These are phyloP conservation scores for Nothobranchius furzeri DNA, from an alignment of 2,113 vertebrate genomes.

Conservation along the genomic window DNA sequence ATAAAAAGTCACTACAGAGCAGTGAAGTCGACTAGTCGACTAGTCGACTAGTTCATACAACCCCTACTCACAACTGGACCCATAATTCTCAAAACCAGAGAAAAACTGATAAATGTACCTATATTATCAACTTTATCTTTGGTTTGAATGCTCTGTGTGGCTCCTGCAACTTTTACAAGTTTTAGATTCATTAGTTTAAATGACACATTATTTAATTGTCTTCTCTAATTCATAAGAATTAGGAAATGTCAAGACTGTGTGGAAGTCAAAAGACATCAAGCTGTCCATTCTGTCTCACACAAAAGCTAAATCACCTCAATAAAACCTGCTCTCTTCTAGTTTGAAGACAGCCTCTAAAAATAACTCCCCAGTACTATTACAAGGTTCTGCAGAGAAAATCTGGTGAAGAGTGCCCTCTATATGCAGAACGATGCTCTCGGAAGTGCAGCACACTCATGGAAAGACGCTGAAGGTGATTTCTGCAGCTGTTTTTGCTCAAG, in stretches of 20 bases:
- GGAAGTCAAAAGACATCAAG: slow-evolving; percentile 23
- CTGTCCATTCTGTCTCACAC: slow-evolving; percentile 32
- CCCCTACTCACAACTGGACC: too few relatives aligned
- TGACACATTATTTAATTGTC: slow-evolving; percentile 12
- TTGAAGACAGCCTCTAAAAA: slow-evolving; percentile 64
- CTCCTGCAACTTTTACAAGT: slow-evolving; percentile 5
- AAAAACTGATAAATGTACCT: too few relatives aligned
- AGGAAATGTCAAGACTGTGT: slow-evolving; percentile 2
- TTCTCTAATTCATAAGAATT: neutral
- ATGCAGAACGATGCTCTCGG: slow-evolving; percentile 30
- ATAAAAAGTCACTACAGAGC: too few relatives aligned
- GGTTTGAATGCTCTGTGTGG: too few relatives aligned
- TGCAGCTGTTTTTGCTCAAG: neutral
- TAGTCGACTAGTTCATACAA: too few relatives aligned
- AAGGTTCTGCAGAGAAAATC: slow-evolving; percentile 37
- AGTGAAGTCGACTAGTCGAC: too few relatives aligned
- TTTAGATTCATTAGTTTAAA: neutral
- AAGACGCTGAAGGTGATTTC: slow-evolving; percentile 4
- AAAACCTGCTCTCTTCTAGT: slow-evolving; percentile 40
- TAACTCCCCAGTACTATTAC: slow-evolving; percentile 31
- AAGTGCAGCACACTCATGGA: slow-evolving; percentile 12
- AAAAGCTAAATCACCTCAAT: slow-evolving; percentile 32
- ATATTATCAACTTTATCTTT: too few relatives aligned
- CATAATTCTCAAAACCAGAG: too few relatives aligned
- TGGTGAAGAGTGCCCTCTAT: slow-evolving; percentile 74